Evolutionary conservation across 2,113 vertebrate species (phyloP), one percentile per base, ranked within the genome.

Genomic region (Synchiropus splendidus): DNA sequence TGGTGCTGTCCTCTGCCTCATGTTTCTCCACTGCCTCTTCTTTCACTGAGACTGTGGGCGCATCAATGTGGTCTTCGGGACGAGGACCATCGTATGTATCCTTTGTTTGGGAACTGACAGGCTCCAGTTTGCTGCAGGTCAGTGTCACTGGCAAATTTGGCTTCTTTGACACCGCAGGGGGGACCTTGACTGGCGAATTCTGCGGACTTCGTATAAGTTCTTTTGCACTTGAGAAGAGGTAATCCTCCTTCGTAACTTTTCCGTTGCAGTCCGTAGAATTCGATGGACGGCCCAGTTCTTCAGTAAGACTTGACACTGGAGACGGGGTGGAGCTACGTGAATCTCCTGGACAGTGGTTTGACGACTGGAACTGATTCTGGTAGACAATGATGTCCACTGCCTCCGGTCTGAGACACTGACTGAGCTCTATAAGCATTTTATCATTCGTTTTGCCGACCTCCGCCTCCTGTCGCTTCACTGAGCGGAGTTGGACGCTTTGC

Each of bases 121-220:
- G 42, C 15, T 9, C 14, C 15, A 8, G 21, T 8, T 10, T 15
- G 16, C 15, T 43, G 14, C 11, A 15, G 9, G 31, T 15, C 56
- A 84, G 82, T 51, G 89, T 51, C 1, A 89, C 77, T 17, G 85
- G 81, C 48, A 95, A 77, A 81, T 87, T 91, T 78, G 94, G 93
- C 67, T 97, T 99, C 85, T 92, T 95, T 49, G 88, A 89, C 67
- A 90, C 59, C 39, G 82, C 83, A 51, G 92, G 92, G 4, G 93
- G 94, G 52, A 87, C 92, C 70, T 85, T 87, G 64, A 82, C 72
- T 11, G 85, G 79, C 13, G 69, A 36, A 58, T 64, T 71, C 39
- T 54, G 18, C 1, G 61, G n/a, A 31, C 67, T 37, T 77, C 51
- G 9, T 56, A 39, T 30, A n/a, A 43, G 48, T 39, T 16, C 51